phyloP scores from a whole-genome alignment of 2,888 invertebrate species.

The Pycnomerus fuliginosus region DNA sequence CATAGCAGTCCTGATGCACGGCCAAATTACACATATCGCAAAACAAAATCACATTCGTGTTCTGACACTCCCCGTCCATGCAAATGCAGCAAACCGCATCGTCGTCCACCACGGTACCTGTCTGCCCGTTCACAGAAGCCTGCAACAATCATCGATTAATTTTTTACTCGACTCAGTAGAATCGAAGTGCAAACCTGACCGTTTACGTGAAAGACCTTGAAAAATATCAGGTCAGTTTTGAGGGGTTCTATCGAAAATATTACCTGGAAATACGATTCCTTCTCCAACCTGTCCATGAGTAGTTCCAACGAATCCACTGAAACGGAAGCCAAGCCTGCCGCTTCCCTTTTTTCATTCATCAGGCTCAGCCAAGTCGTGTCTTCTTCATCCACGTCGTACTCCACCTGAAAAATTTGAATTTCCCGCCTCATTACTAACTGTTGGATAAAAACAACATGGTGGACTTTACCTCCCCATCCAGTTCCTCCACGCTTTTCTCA shows the following conservation, averaged over 20 bases:
- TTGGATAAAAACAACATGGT: constrained; percentile 2
- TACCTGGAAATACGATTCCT: constrained; percentile 94
- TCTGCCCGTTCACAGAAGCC: constrained; percentile 68
- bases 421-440: constrained; percentile 2
- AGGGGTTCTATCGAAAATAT: constrained; percentile 7
- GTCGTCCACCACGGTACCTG: constrained; percentile 84
- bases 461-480: constrained; percentile 71
- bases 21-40: constrained; percentile 99
- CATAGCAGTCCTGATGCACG: constrained; percentile 99
- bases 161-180: not conserved
- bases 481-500: constrained; percentile 90
- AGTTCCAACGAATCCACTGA: constrained; percentile 88
- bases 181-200: constrained; percentile 21
- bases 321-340: constrained; percentile 72
- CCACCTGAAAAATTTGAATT: constrained; percentile 54
- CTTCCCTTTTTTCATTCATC: constrained; percentile 80
- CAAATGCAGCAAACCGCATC: constrained; percentile 99
- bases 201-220: constrained; percentile 25
- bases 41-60: constrained; percentile 97
- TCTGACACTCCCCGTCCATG: constrained; percentile 98
- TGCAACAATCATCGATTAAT: constrained; percentile 23
- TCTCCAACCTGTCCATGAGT: constrained; percentile 97
- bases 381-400: constrained; percentile 98
- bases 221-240: no score
- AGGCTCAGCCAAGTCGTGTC: constrained; percentile 92